Base-by-base conservation (phyloP, 2,888 invertebrate species). In the Pilophorus perplexus region DNA sequence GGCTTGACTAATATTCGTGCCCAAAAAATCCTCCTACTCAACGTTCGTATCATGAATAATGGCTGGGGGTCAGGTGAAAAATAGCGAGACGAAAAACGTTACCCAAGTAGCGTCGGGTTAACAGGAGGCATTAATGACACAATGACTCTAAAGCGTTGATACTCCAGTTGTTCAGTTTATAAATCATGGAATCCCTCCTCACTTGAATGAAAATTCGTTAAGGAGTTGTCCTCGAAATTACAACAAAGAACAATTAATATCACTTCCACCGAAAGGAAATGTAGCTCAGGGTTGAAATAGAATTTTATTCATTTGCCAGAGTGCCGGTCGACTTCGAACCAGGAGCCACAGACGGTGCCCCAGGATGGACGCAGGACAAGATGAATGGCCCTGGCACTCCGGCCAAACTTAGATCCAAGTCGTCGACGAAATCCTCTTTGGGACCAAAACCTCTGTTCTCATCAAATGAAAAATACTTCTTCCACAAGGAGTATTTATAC, bases 401-500 rank as follows among this genome's bases (percentile, higher is more conserved):
- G 1, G 27, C 55, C 3, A 65, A 66, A 23, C 64, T 46, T 22
- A 38, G 48, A 55, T 57, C 66, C 18, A 68, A 40, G 25, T 23
- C 59, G 10, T 59, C 59, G 65, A 60, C 42, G 25, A 60, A 40
- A 37, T 38, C 40, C 28, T 27, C 22, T 8, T 48, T 37, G 14
- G 59, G 42, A 25, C 59, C 59, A 12, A 59, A 59, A 59, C 42
- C 59, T 12, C 28, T 28, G 0, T 22, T 74, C 60, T 59, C 72
- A 14, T 71, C 73, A 6, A 68, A 71, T 42, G 74, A 74, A 67
- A 72, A 72, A 62, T 74, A 74, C 69, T 74, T 74, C 69, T 73
- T 73, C 60, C 72, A 74, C 71, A 73, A 72, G 62, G 71, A 73
- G 55, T 74, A 72, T 67, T 70, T 74, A 12, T 74, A 74, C 68